A percentile compares a stretch with the other conserved stretches of the same genome.
Evolutionary conservation across 2,113 vertebrate genomes (phyloP).

Genomic region (Rallus limicola): DNA sequence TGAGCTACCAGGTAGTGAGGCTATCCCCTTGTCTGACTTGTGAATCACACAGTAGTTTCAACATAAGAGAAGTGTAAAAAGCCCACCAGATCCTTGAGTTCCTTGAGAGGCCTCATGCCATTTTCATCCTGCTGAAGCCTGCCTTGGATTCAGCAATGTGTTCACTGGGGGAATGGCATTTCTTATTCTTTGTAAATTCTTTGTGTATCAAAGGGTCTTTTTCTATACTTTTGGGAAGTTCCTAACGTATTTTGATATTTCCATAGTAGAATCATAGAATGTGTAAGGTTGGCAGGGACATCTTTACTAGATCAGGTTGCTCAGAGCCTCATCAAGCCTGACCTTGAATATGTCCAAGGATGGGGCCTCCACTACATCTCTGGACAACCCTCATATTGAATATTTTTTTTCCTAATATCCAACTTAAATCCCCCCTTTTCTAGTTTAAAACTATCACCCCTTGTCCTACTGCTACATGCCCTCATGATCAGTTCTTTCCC

Average conservation of each 20-base stretch:
- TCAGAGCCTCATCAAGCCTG: too few relatives aligned
- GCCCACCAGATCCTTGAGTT: neutral
- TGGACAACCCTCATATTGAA: too few relatives aligned
- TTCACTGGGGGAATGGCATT: accelerated
- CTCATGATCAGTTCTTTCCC: too few relatives aligned
- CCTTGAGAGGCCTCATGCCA: neutral
- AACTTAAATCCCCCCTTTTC: too few relatives aligned
- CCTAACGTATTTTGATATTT: neutral
- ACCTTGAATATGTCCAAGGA: too few relatives aligned
- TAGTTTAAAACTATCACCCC: too few relatives aligned
- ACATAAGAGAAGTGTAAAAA: neutral
- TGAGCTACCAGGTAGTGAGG: neutral
- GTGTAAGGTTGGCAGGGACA: too few relatives aligned
- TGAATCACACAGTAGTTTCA: neutral
- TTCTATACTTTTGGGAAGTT: neutral
- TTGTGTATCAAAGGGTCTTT: neutral
- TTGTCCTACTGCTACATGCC: too few relatives aligned
- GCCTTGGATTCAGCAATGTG: neutral
- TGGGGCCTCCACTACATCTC: too few relatives aligned
- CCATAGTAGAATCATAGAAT: too few relatives aligned
- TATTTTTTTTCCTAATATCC: too few relatives aligned
- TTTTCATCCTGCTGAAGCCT: neutral
- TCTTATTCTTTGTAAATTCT: neutral
- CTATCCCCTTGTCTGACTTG: neutral
- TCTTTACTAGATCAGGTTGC: too few relatives aligned